Base-by-base conservation (phyloP, 2,797 vertebrate species). In the Phoebastria nigripes region DNA sequence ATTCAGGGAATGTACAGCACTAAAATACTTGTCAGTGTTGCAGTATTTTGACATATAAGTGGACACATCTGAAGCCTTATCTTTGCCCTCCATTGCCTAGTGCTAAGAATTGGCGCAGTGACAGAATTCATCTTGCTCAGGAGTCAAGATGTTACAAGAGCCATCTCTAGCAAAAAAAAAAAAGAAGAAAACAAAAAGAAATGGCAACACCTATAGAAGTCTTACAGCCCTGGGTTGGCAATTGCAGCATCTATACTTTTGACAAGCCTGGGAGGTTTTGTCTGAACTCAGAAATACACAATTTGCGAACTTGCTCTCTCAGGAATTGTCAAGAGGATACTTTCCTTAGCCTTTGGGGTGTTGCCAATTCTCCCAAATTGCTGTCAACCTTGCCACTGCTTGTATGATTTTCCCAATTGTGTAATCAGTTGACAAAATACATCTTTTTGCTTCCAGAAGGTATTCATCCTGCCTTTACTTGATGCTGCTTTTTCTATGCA, bases 21-120 rank as follows among this genome's bases (percentile, higher is more conserved):
- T 94, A 62, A 96, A 95, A 80, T 91, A 89, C 88, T 97, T 95
- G 90, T 94, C 95, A 96, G 11, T 72, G 89, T 78, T 91, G 93
- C 94, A 70, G 73, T 90, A 90, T 95, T 96, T 96, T 96, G 94
- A 91, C 93, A 66, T 62, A 35, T 77, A 95, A 96, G 65, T 89
- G 92, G 87, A 90, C 84, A 90, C 4, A 39, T 93, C 93, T 96
- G 92, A 97, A 95, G 87, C 65, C 91, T 95, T 90, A 87, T 93
- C 85, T 96, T 84, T 94, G 93, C 85, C 89, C 72, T 89, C 70
- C 78, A 52, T 88, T 89, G 94, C 89, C 71, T 95, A 33, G 87
- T 72, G 82, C 65, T 86, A 78, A 93, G 85, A 83, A 81, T 19
- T 95, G 92, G 94, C 80, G 37, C 58, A 54, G 62, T 91, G 85